Base-by-base conservation (phyloP, 2,888 invertebrate genomes). In the Drosophila borealis region DNA sequence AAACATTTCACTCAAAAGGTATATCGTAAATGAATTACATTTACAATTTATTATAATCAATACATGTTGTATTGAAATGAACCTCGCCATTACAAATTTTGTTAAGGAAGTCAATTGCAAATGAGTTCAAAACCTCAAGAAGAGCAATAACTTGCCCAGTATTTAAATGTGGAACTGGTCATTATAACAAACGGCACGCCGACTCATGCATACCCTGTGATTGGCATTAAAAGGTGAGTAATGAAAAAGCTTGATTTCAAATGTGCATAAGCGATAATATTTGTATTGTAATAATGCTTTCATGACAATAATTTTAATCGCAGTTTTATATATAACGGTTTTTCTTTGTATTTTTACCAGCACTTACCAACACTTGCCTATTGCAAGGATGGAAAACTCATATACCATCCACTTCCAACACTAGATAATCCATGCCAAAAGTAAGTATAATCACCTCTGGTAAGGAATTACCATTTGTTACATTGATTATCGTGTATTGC, bases 81-180 rank as follows among this genome's bases (percentile, higher is more conserved):
- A 21, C 37, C 36, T 34, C 25, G n/a, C n/a, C 37, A 48, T 45
- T 57, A 37, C 51, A 57, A 14, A 36, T 42, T 45, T 37, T 33
- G 21, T 70, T 57, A 37, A 78, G 77, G 75, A 77, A 78, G 77
- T 70, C 14, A 56, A 14, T 44, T 14, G 48, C 46, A 48, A 66
- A 37, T 33, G 41, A 42, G 50, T 59, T 56, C 42, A 46, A 54
- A 53, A 41, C 14, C 56, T 41, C 45, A 61, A 36, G 42, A 54
- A 45, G 42, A 37, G 53, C 13, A 66, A 68, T 60, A 62, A 49
- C 49, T n/a, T 39, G 44, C 39, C 56, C 57, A 78, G 70, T 62
- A 70, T 48, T 4, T 34, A 44, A 56, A 65, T 65, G 14, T 39
- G 41, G 41, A 55, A 46, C 45, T 44, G 45, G 42, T 67, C 59